phyloP scores from a whole-genome alignment of 2,888 invertebrate species.

The Phalera bucephala region DNA sequence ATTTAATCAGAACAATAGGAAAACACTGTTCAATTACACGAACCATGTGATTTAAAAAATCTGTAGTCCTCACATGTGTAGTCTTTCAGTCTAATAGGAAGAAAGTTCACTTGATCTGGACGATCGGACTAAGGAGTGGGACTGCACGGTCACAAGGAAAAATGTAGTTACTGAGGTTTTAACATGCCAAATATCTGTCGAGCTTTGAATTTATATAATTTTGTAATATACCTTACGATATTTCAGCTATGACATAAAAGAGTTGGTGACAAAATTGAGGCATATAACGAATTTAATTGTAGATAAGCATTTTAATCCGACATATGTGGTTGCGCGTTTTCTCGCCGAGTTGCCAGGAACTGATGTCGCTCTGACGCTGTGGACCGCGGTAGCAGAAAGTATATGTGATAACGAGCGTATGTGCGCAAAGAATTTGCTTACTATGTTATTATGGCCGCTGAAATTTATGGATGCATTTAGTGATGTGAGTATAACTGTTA shows the following conservation, averaged over 20 bases:
- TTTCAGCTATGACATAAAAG: slow-evolving; percentile 38
- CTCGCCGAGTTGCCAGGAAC: slow-evolving; percentile 33
- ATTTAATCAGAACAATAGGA: no score
- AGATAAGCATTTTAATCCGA: slow-evolving; percentile 22
- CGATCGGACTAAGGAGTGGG: no score
- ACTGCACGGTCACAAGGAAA: no score
- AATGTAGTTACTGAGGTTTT: no score
- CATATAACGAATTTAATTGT: slow-evolving; percentile 37
- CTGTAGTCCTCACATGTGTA: no score
- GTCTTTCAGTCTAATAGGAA: no score
- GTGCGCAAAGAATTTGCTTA: slow-evolving; percentile 20
- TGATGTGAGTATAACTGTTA: slow-evolving; percentile 48
- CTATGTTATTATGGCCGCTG: slow-evolving; percentile 58
- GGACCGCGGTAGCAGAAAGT: slow-evolving; percentile 53
- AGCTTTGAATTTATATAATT: no score
- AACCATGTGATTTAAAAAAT: no score
- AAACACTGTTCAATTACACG: no score
- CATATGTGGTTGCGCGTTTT: slow-evolving; percentile 23
- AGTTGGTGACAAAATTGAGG: slow-evolving; percentile 36
- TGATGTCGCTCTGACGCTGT: slow-evolving; percentile 42
- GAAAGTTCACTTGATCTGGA: no score
- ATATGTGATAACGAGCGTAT: slow-evolving; percentile 28
- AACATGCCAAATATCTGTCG: no score
- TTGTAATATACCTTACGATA: no score
- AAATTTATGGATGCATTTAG: slow-evolving; percentile 32